Evolutionary conservation across 2,888 invertebrate species (phyloP).

Genomic region (Esperia sulphurella): DNA sequence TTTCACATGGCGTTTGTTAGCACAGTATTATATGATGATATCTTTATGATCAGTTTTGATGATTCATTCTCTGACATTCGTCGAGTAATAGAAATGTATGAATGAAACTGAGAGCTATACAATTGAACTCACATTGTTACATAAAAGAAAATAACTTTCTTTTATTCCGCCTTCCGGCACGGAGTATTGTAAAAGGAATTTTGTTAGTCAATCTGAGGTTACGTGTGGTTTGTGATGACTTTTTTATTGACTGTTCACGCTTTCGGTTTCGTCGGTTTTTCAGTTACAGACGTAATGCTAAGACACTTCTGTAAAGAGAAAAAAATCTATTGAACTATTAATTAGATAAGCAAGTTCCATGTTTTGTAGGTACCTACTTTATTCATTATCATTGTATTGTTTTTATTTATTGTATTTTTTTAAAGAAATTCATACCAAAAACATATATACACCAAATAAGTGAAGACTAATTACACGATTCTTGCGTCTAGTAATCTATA

Average conservation of each 20-base stretch:
- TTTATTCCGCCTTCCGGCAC: conserved; percentile 2
- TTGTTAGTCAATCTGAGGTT: conserved; percentile 1
- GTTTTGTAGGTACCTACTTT: no score
- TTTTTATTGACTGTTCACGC: conserved; percentile 2
- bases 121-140: conserved; percentile 9
- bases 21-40: background rate
- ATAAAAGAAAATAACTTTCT: conserved; percentile 18
- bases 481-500: no score
- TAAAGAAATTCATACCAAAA: no score
- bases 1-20: no score
- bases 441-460: no score
- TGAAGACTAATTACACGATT: no score
- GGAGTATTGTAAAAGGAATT: background rate
- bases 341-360: no score
- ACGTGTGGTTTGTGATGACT: background rate
- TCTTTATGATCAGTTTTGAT: background rate
- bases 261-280: background rate
- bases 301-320: no score
- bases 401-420: no score
- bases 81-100: conserved; percentile 2
- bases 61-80: background rate
- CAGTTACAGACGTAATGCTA: no score
- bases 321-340: no score
- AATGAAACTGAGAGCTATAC: conserved; percentile 4
- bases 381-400: no score